Base-by-base conservation (phyloP, 2,888 invertebrate genomes). In the Pedicia rivosa region DNA sequence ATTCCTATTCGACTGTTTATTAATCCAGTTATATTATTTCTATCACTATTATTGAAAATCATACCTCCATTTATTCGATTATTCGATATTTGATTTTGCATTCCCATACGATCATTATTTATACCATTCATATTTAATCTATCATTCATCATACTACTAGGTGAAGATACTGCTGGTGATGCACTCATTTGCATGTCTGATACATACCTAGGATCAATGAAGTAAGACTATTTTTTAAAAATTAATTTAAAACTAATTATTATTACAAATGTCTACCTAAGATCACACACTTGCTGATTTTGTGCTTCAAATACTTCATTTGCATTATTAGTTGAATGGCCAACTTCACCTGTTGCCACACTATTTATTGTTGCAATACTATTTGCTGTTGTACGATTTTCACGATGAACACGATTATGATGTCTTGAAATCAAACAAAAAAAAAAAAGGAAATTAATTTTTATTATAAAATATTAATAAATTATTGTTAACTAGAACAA, bases 391-490 rank as follows among this genome's bases (percentile, higher is more conserved):
- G 67, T 67, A 54, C 68, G 64, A 51, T 67, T 67, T 47, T 68
- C 68, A 12, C 74, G 74, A 55, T 80, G 80, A 44, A 79, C 77
- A 48, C 78, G 73, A 58, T 78, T 78, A 61, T 75, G 75, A 57
- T 82, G 81, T 48, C 68, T 68, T 47, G 26, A 43, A 32, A n/a
- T 33, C 16, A 31, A 38, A 16, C 15, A n/a, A 15, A 31, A 24
- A n/a, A n/a, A n/a, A n/a, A n/a, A n/a, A n/a, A n/a, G n/a, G n/a
- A n/a, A n/a, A n/a, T n/a, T n/a, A n/a, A n/a, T n/a, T n/a, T n/a
- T n/a, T n/a, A n/a, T n/a, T n/a, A n/a, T n/a, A n/a, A n/a, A n/a
- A 25, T 5, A 31, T 25, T 22, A 5, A 7, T 32, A 10, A 17
- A 37, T 15, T 16, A 20, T 7, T n/a, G 6, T 4, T 29, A 13